These are phyloP conservation scores for Orius insidiosus DNA, from an alignment of 1,140 invertebrate species.

Conservation along the genomic window DNA sequence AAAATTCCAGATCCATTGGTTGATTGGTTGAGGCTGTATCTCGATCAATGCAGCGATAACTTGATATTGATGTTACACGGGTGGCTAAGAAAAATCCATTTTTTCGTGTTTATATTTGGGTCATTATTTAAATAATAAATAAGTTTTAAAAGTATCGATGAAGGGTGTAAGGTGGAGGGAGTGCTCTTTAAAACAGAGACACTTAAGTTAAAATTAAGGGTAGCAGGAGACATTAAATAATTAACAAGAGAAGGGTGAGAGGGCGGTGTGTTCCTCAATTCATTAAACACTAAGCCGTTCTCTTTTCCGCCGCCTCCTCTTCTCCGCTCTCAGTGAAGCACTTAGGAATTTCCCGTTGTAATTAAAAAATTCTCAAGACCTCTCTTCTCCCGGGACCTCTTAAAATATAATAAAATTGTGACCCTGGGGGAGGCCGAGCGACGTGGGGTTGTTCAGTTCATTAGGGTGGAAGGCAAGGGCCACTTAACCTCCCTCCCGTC, in stretches of 20 bases:
- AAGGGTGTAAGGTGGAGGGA: neutral
- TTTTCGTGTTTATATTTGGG: neutral
- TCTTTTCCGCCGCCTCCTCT: neutral
- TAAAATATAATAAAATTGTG: slow-evolving; percentile 11
- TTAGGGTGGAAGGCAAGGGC: slow-evolving; percentile 1
- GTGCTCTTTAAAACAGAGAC: slow-evolving; percentile 1
- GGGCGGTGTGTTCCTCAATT: no score
- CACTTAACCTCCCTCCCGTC: slow-evolving; percentile 5
- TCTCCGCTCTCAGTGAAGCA: neutral
- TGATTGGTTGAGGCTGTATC: no score
- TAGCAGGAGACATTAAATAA: slow-evolving; percentile 6
- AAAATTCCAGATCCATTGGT: no score
- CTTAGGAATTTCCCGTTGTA: slow-evolving; percentile 9
- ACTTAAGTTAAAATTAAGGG: slow-evolving; percentile 5
- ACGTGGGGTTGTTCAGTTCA: slow-evolving; percentile 1
- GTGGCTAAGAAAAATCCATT: no score
- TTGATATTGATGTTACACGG: no score
- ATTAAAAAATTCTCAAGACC: slow-evolving; percentile 12
- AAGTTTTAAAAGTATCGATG: no score
- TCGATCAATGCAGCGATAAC: no score
- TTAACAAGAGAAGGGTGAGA: slow-evolving; percentile 4
- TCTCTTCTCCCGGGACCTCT: neutral
- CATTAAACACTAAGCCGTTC: neutral
- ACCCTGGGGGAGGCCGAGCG: neutral
- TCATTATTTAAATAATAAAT: no score